phyloP scores from a whole-genome alignment of 2,888 invertebrate species.

The Lasius platythorax region DNA sequence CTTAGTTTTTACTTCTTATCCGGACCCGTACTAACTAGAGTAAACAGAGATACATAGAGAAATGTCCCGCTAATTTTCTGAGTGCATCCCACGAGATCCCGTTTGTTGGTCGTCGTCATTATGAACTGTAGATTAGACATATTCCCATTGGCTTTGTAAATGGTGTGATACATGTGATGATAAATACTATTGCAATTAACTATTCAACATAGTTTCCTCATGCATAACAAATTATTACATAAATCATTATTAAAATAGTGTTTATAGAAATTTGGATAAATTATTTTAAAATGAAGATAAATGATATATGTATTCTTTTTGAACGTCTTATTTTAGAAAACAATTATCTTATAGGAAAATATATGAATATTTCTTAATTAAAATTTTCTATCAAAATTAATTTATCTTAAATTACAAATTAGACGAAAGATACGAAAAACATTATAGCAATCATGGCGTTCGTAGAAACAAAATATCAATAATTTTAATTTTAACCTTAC shows the following conservation, averaged over 20 bases:
- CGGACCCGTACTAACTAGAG: constrained; percentile 39
- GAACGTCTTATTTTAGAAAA: not conserved
- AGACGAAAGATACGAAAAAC: not conserved
- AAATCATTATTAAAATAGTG: not conserved
- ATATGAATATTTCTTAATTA: not conserved
- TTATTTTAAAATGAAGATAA: not conserved
- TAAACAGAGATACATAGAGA: constrained; percentile 68
- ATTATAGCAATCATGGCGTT: not conserved
- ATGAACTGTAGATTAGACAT: constrained; percentile 57
- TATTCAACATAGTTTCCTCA: not conserved
- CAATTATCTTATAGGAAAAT: not conserved
- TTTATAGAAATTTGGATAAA: not conserved
- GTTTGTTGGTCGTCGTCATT: constrained; percentile 66
- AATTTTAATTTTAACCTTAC: constrained; percentile 7
- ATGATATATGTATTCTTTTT: not conserved
- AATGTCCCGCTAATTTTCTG: constrained; percentile 75
- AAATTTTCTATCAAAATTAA: not conserved
- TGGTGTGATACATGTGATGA: not conserved
- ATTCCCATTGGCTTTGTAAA: not conserved
- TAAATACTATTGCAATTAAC: not conserved
- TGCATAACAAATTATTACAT: not conserved
- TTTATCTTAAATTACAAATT: constrained; percentile 1
- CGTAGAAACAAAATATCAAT: not conserved
- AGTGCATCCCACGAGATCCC: constrained; percentile 69
- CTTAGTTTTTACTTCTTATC: constrained; percentile 72